Evolutionary conservation across 2,113 vertebrate genomes (phyloP), one percentile per base, ranked within the genome.

Genomic region (Apteryx mantelli): DNA sequence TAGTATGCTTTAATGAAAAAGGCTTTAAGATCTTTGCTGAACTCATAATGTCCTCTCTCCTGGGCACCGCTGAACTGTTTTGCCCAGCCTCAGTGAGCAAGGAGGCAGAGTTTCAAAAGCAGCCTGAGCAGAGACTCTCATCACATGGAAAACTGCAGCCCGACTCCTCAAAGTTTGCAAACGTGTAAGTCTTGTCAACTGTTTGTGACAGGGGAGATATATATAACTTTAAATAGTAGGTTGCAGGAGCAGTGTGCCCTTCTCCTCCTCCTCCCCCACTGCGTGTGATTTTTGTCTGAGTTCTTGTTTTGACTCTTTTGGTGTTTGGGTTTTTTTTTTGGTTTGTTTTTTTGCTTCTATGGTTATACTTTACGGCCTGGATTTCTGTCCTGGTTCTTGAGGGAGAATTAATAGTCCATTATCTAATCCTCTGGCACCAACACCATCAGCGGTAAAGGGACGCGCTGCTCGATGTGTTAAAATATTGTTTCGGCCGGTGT

Each of bases 1-100:
- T 22, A 64, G 20, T 63, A 21, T 3, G 0, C 4, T 0, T 0
- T 4, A 1, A 10, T 0, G 8, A 9, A 14, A 0, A 58, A 15
- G 16, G 55, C 30, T 30, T 58, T 58, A 30, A 58, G 26, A 58
- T 30, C 38, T 60, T 21, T 11, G 32, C 26, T 22, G 26, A 55
- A 15, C 8, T 74, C 7, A 9, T 63, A 52, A 7, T 8, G 8
- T 19, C 30, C 5, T 21, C 10, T 40, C 58, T 52, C 56, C 55
- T 14, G 76, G 34, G 30, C 3, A 3, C 15, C 2, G 8, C 26
- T 52, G 36, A 70, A 19, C 18, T 9, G 7, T 56, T 88, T 34
- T 34, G 16, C 2, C 7, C 48, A 8, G 9, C 24, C 13, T 8
- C 10, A 7, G 25, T 1, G 19, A 74, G 69, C 0, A 5, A 16